Evolutionary conservation across 2,113 vertebrate genomes (phyloP), one percentile per base, ranked within the genome.

Genomic region (Trogon melanurus): DNA sequence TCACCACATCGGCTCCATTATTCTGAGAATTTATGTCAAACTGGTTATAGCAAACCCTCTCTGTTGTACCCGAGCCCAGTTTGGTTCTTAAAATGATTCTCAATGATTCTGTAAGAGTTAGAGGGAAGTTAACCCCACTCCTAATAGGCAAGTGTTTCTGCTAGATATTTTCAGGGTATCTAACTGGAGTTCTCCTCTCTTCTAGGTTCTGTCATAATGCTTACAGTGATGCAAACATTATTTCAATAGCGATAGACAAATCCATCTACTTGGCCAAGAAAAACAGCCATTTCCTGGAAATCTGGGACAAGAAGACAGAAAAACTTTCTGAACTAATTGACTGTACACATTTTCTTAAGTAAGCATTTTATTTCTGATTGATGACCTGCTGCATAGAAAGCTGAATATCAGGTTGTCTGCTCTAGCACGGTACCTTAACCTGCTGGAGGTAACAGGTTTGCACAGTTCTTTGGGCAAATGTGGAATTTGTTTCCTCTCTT

Each of bases 271-370:
- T 99, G 85, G 99, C 98, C 93, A 99, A 99, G 98, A 98, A 98
- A 36, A 98, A 98, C n/a, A 98, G 98, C 30, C 97, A 99, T 11
- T 96, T 98, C 32, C 98, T 99, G 9, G 99, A 99, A 97, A 98
- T 99, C 58, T 99, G 99, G 99, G 99, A 99, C 92, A 99, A 99
- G 97, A 99, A 98, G 91, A 98, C 97, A 4, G 98, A 99, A 95
- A 99, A 98, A 89, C 98, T 99, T 97, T 97, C 98, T 85, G 98
- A 99, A 96, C 96, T 98, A 50, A 99, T 99, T 79, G 98, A 99
- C 96, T 99, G 99, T 73, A 97, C 98, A 20, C 98, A 98, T 89
- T 98, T 99, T 86, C 97, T 99, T 54, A 98, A 98, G 99, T 99
- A 97, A 97, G 86, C 96, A 25, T 61, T 78, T 61, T 60, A 16